These are phyloP conservation scores for Philereme vetulata DNA, from an alignment of 2,888 invertebrate genomes.

Conservation along the genomic window DNA sequence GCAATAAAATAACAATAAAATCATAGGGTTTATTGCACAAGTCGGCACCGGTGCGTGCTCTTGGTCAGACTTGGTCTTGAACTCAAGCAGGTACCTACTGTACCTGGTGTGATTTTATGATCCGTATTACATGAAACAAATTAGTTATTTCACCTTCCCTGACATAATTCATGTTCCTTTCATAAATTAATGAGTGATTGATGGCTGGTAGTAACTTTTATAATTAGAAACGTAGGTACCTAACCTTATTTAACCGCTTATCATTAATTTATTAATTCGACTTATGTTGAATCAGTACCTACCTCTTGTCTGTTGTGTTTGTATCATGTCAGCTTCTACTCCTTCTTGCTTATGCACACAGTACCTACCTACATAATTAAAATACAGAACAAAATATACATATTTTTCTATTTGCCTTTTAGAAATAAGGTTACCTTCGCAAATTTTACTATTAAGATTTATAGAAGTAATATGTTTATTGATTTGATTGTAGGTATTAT, in stretches of 20 bases:
- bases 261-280: constrained; percentile 40
- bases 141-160: constrained; percentile 61
- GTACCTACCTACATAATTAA: too few species aligned
- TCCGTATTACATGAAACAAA: constrained; percentile 52
- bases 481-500: too few species aligned
- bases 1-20: constrained; percentile 61
- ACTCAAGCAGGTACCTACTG: too few species aligned
- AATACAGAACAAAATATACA: too few species aligned
- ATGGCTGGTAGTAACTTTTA: constrained; percentile 27
- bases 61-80: constrained; percentile 39
- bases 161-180: constrained; percentile 38
- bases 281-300: constrained; percentile 10
- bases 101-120: constrained; percentile 61
- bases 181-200: constrained; percentile 28
- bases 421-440: too few species aligned
- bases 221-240: constrained; percentile 30
- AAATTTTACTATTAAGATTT: too few species aligned
- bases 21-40: constrained; percentile 61
- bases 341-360: too few species aligned
- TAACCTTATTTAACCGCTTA: constrained; percentile 27
- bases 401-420: too few species aligned
- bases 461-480: too few species aligned
- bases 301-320: neutral
- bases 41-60: constrained; percentile 51
- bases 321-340: too few species aligned